phyloP scores from a whole-genome alignment of 2,113 vertebrate species.

The Nicator chloris region DNA sequence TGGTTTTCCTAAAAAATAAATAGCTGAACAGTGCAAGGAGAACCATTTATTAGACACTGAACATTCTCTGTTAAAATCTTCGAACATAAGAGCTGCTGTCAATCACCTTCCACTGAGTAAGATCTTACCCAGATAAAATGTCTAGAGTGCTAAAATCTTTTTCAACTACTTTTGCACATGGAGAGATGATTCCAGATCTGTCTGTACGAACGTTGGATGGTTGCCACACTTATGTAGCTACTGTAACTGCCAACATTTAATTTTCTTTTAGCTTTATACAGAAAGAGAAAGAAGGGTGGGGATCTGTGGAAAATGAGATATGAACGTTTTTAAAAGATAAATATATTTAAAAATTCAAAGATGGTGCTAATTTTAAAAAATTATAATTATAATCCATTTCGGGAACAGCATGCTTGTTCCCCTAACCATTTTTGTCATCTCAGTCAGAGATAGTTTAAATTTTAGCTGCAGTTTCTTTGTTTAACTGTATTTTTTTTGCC shows the following conservation, averaged over 20 bases:
- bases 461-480: slow-evolving; percentile 12
- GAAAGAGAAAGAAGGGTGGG: neutral
- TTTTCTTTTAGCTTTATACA: slow-evolving; percentile 24
- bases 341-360: slow-evolving; percentile 12
- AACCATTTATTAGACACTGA: neutral
- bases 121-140: neutral
- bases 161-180: slow-evolving; percentile 18
- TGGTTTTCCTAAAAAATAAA: slow-evolving; percentile 29
- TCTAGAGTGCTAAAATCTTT: slow-evolving; percentile 31
- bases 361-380: slow-evolving; percentile 17
- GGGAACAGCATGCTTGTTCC: neutral
- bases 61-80: neutral
- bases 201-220: slow-evolving; percentile 16
- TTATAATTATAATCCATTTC: neutral
- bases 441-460: neutral
- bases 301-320: neutral
- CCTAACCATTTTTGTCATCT: neutral
- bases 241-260: slow-evolving; percentile 43
- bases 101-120: slow-evolving; percentile 4
- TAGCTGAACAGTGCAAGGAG: neutral
- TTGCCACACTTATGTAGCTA: slow-evolving; percentile 52
- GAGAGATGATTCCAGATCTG: neutral
- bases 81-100: neutral
- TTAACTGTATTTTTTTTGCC: slow-evolving; percentile 9
- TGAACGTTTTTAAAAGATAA: slow-evolving; percentile 4